Conservation (phyloP, 1,140 invertebrate species). For the Drosophila subpulchrella region DNA sequence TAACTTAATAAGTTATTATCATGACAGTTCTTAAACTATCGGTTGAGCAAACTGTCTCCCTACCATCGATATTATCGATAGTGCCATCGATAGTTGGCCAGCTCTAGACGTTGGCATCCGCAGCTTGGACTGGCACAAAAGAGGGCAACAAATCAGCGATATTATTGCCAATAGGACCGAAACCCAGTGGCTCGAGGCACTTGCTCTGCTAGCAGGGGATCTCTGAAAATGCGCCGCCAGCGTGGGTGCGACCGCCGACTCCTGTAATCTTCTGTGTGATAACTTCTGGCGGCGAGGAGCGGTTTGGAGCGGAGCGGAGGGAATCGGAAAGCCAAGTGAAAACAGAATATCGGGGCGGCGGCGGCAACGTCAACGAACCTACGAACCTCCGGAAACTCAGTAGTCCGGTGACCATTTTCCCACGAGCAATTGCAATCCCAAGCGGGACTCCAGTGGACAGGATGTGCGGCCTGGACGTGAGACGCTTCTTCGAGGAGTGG, state of each 20-base stretch:
- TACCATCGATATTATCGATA: too few relatives aligned
- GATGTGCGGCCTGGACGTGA: conserved; percentile 70
- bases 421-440: conserved; percentile 15
- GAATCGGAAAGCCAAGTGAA: conserved; percentile 17
- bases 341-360: conserved; percentile 67
- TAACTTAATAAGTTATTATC: too few relatives aligned
- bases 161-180: conserved; percentile 5
- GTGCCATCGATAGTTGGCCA: too few relatives aligned
- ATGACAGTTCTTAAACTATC: too few relatives aligned
- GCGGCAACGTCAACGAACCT: conserved; percentile 54
- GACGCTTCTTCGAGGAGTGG: conserved; percentile 89
- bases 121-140: conserved; percentile 26
- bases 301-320: conserved; percentile 11
- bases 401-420: neutral
- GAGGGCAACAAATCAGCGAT: conserved; percentile 27
- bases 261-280: conserved; percentile 27
- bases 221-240: conserved; percentile 50
- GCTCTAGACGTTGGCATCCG: conserved; percentile 7
- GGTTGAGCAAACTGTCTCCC: too few relatives aligned
- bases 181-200: neutral
- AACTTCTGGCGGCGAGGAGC: conserved; percentile 10
- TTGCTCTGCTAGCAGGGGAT: conserved; percentile 25
- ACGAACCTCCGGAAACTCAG: conserved; percentile 16
- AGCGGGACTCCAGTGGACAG: conserved; percentile 10
- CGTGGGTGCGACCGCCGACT: conserved; percentile 26